phyloP scores from a whole-genome alignment of 2,888 invertebrate genomes.

The Gryllus longicercus region DNA sequence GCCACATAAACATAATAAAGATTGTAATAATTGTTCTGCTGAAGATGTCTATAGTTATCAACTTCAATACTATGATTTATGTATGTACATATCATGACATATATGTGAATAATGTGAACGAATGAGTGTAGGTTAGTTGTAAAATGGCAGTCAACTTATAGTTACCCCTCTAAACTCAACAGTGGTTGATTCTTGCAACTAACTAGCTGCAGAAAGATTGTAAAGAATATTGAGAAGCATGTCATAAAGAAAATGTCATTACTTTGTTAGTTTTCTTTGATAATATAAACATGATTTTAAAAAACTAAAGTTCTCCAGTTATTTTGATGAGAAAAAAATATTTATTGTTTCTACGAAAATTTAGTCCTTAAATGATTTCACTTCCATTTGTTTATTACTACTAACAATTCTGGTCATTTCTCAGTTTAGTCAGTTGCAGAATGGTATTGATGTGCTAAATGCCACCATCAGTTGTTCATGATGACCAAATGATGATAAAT shows the following conservation, averaged over 20 bases:
- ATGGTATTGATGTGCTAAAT: background rate
- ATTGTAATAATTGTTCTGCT: slow-evolving; percentile 31
- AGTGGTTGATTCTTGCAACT: slow-evolving; percentile 9
- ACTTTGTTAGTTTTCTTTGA: too few species aligned
- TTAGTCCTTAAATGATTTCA: too few species aligned
- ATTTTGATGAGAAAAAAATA: too few species aligned
- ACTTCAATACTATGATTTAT: slow-evolving; percentile 31
- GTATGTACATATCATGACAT: slow-evolving; percentile 33
- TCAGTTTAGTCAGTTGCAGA: too few species aligned
- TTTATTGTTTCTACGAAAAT: too few species aligned
- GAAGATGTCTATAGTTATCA: slow-evolving; percentile 30
- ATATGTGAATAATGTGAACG: slow-evolving; percentile 29
- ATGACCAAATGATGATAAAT: background rate
- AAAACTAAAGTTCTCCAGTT: too few species aligned
- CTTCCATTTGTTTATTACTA: too few species aligned
- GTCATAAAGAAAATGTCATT: too few species aligned
- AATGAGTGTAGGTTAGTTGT: slow-evolving; percentile 26
- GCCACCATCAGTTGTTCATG: slow-evolving; percentile 17
- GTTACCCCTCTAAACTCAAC: background rate
- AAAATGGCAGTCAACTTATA: background rate
- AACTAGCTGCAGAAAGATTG: background rate
- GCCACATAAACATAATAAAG: slow-evolving; percentile 24
- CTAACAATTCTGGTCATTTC: too few species aligned
- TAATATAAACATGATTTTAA: too few species aligned
- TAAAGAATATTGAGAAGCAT: background rate